Conservation (phyloP, 2,797 vertebrate genomes). For the Morelia viridis region DNA sequence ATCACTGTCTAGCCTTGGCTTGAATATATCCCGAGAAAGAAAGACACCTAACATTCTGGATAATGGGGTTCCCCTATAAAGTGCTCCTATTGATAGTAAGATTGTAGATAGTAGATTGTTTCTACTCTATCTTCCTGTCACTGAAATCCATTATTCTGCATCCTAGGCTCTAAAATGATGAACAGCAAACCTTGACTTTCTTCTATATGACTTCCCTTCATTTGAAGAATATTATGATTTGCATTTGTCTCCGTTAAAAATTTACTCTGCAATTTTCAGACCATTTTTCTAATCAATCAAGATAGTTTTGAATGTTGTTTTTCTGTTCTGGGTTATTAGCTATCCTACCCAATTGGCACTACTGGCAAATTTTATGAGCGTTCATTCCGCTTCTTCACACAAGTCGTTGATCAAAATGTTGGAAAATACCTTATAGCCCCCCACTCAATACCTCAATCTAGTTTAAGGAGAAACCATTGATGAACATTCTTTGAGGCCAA, state of each 20-base stretch:
- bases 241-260: background rate
- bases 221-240: background rate
- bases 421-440: background rate
- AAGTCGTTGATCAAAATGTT: background rate
- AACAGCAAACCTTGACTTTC: background rate
- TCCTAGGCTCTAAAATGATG: too few species aligned
- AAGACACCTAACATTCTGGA: background rate
- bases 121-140: background rate
- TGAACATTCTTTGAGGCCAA: background rate
- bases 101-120: background rate
- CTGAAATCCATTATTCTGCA: too few species aligned
- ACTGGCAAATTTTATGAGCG: background rate
- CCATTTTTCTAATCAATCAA: background rate
- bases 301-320: background rate
- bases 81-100: background rate
- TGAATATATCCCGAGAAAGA: background rate
- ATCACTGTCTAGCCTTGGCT: background rate
- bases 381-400: background rate
- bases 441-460: background rate
- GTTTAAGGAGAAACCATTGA: background rate
- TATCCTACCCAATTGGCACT: background rate
- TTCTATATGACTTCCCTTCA: background rate
- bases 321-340: background rate
- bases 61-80: background rate
- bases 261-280: background rate